These are phyloP conservation scores for Sarcoramphus papa DNA, from an alignment of 2,797 vertebrate genomes.

Conservation along the genomic window DNA sequence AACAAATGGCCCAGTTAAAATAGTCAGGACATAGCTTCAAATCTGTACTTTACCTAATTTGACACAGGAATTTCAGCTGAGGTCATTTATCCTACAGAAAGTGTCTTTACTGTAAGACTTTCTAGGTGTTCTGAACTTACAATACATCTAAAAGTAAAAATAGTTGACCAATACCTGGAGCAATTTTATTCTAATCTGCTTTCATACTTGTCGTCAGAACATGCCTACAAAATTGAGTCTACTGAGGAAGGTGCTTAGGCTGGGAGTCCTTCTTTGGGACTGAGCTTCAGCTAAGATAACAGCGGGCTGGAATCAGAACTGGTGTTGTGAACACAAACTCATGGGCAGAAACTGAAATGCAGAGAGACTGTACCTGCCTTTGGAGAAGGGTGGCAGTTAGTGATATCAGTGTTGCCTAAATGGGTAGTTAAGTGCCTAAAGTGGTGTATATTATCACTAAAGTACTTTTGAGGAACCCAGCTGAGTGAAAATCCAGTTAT, in stretches of 20 bases:
- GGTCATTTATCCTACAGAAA: not conserved
- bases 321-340: not conserved
- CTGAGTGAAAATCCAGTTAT: not conserved
- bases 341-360: not conserved
- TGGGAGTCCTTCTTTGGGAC: not conserved
- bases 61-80: not conserved
- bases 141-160: not conserved
- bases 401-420: not conserved
- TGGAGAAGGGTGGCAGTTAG: not conserved
- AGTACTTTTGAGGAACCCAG: not conserved
- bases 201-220: not conserved
- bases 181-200: not conserved
- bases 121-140: not conserved
- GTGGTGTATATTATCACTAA: slow-evolving; percentile 15
- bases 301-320: not conserved
- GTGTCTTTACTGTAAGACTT: not conserved
- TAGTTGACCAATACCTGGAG: not conserved
- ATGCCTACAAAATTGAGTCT: not conserved
- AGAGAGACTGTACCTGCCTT: not conserved
- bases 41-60: not conserved
- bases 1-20: not conserved
- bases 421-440: slow-evolving; percentile 22
- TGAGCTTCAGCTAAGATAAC: not conserved
- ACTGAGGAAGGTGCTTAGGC: not conserved
- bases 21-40: not conserved